A percentile compares a stretch with the other conserved stretches of the same genome.
Conservation (phyloP, 2,888 invertebrate genomes). For the Apodemia mormo region DNA sequence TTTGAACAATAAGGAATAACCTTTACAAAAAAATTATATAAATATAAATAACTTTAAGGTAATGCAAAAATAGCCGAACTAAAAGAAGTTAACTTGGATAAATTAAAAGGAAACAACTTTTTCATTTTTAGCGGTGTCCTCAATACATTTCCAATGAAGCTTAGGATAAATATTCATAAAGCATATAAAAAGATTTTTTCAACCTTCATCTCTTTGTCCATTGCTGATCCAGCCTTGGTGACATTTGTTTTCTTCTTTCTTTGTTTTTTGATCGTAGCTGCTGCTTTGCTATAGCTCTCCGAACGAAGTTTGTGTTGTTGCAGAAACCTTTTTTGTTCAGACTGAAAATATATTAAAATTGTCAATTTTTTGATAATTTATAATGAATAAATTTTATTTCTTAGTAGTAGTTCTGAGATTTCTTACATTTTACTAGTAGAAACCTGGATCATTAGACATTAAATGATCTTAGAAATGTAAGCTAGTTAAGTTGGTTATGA, state of each 20-base stretch:
- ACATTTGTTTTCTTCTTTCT: conserved; percentile 93
- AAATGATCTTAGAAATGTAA: no score
- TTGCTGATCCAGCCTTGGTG: conserved; percentile 88
- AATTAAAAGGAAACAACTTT: no score
- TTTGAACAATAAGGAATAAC: no score
- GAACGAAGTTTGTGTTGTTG: conserved; percentile 96
- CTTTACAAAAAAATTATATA: no score
- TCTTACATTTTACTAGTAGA: no score
- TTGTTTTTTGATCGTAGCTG: conserved; percentile 94
- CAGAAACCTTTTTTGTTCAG: conserved; percentile 95
- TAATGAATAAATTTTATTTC: no score
- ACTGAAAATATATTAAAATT: conserved; percentile 72
- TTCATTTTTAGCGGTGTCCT: background rate
- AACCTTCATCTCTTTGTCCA: conserved; percentile 95
- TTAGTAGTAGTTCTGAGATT: no score
- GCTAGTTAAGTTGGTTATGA: no score
- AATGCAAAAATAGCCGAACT: conserved; percentile 21
- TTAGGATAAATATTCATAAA: conserved; percentile 12
- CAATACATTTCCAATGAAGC: conserved; percentile 6
- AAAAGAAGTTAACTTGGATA: no score
- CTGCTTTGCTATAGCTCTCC: conserved; percentile 95
- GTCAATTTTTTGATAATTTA: background rate
- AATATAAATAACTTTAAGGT: no score
- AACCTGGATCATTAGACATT: no score
- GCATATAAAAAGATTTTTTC: conserved; percentile 9